Evolutionary conservation across 2,113 vertebrate genomes (phyloP).

Genomic region (Ardeotis arabs): DNA sequence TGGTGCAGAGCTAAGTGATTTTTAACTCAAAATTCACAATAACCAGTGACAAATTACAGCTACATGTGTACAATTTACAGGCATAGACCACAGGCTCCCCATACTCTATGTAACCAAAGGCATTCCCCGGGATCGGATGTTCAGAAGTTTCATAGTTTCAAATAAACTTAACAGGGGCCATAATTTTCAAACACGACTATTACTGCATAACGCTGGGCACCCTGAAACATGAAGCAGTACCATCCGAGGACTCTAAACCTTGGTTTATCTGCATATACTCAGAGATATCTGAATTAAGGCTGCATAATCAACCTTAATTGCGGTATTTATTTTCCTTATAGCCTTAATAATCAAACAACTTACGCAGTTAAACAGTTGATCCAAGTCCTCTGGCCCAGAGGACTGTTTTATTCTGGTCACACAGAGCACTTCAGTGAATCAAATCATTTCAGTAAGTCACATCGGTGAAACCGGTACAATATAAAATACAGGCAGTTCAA

Average conservation of each 20-base stretch:
- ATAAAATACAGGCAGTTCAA: not conserved
- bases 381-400: not conserved
- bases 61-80: not conserved
- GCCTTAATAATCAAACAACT: not conserved
- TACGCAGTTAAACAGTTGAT: not conserved
- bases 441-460: not conserved
- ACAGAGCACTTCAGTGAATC: not conserved
- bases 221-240: not conserved
- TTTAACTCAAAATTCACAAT: not conserved
- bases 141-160: not conserved
- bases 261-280: not conserved
- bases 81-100: not conserved
- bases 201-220: not conserved
- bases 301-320: not conserved
- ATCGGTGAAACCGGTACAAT: not conserved
- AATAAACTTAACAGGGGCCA: not conserved
- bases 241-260: not conserved
- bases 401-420: not conserved
- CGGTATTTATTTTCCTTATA: not conserved
- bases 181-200: not conserved
- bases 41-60: not conserved
- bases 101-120: not conserved
- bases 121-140: not conserved
- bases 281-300: not conserved
- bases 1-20: not conserved